Percentiles rank a stretch among this genome's conserved stretches.
These are phyloP conservation scores for Eira barbara DNA, from an alignment of 2,113 vertebrate species.

Conservation along the genomic window DNA sequence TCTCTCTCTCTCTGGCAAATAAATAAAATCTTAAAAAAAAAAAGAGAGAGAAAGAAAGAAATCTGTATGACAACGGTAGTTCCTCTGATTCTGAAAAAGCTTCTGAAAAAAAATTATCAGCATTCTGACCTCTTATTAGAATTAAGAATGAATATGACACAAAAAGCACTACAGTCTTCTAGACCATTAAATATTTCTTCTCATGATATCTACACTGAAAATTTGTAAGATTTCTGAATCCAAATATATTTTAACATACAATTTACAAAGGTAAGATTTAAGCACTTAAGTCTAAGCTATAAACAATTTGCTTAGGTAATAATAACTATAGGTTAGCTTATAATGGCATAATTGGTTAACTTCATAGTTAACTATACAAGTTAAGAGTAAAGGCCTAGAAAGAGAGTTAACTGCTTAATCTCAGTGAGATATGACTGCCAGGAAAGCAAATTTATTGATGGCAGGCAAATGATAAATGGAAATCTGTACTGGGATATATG, in stretches of 20 bases:
- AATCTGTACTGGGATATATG: conserved; percentile 34
- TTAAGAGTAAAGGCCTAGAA: background rate
- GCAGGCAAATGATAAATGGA: conserved; percentile 38
- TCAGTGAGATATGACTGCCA: background rate
- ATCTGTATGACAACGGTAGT: background rate
- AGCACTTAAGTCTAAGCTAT: background rate
- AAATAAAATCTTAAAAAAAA: no score
- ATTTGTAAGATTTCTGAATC: background rate
- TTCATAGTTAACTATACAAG: background rate
- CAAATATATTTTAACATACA: conserved; percentile 44
- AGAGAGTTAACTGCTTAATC: conserved; percentile 6
- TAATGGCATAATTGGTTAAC: background rate
- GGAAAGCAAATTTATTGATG: conserved; percentile 22
- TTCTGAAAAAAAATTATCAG: conserved; percentile 22
- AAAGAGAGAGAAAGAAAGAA: no score
- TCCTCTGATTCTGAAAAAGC: conserved; percentile 19
- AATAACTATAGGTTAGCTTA: background rate
- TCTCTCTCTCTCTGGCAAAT: no score
- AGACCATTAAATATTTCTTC: background rate
- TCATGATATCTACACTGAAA: background rate
- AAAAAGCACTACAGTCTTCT: background rate
- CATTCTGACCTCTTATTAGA: background rate
- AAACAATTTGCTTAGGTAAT: background rate
- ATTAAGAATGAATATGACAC: background rate
- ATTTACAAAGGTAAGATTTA: background rate